Base-by-base conservation (phyloP, 2,888 invertebrate species). In the Diaphora mendica region DNA sequence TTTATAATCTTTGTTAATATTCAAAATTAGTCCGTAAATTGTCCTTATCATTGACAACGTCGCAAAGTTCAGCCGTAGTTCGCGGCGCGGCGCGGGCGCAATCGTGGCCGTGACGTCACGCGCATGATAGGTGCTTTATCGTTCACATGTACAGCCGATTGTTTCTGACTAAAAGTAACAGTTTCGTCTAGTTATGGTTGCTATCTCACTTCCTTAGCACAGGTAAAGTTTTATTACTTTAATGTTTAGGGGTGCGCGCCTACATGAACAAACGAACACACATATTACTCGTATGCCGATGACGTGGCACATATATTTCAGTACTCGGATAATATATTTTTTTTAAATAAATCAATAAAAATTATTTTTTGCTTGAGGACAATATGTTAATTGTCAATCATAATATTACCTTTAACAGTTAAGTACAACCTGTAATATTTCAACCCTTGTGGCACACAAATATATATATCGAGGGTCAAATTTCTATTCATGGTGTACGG, bases 11-110 rank as follows among this genome's bases (percentile, higher is more conserved):
- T 74, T 81, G 77, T 85, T 81, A 80, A 86, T 84, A 87, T 88
- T 90, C 76, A 85, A 86, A 88, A 91, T 91, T 87, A 88, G 88
- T 87, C 78, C 86, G 89, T 90, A 90, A 89, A 87, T 89, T 87
- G 84, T 87, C 80, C 87, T 92, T 92, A 94, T 94, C 94, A 90
- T 90, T 87, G 89, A 88, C 91, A 91, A 91, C 92, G 93, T 91
- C 92, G 90, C 90, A 88, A 89, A 91, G 93, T 93, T 92, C 92
- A 92, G 90, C 88, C 88, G 77, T 89, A 89, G 82, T 79, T 83
- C 79, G 79, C 79, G 79, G 68, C 42, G 67, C 59, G 64, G 64
- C 78, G 79, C 82, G 79, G 71, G 85, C 87, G 85, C 90, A 88
- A 89, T 87, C 88, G 88, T 86, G 78, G 73, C 82, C 79, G 79